phyloP scores from a whole-genome alignment of 2,888 invertebrate genomes.

The Ceraclea dissimilis region DNA sequence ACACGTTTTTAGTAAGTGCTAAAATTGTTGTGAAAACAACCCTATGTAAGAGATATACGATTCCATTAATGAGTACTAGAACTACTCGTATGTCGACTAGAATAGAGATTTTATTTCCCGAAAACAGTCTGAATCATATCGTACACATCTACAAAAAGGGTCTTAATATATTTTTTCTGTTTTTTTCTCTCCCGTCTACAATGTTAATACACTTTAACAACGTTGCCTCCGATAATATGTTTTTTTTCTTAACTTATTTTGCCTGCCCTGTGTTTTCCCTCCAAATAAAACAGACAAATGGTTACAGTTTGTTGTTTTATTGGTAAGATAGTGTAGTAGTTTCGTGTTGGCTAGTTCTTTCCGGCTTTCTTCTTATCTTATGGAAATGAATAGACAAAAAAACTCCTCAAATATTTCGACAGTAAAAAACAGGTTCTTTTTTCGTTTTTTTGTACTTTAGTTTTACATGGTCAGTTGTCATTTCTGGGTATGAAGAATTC shows the following conservation, averaged over 20 bases:
- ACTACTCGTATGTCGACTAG: neutral
- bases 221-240: conserved; percentile 2
- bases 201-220: neutral
- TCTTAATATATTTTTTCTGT: neutral
- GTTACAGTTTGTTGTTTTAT: conserved; percentile 11
- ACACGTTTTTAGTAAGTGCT: neutral
- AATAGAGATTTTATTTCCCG: neutral
- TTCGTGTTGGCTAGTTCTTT: conserved; percentile 20
- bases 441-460: too few species aligned
- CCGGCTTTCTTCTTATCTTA: conserved; percentile 19
- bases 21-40: neutral
- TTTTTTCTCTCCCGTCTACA: neutral
- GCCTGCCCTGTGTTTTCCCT: conserved; percentile 1
- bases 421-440: too few species aligned
- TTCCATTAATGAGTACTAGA: neutral
- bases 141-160: neutral
- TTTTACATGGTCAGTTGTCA: too few species aligned
- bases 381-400: conserved; percentile 16
- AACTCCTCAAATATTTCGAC: conserved; percentile 4
- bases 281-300: conserved; percentile 17
- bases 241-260: neutral
- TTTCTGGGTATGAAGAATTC: too few species aligned
- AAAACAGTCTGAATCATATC: neutral
- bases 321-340: conserved; percentile 8
- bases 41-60: neutral